Evolutionary conservation across 2,113 vertebrate species (phyloP), one percentile per base, ranked within the genome.

Genomic region (Epinephelus cyanopodus): DNA sequence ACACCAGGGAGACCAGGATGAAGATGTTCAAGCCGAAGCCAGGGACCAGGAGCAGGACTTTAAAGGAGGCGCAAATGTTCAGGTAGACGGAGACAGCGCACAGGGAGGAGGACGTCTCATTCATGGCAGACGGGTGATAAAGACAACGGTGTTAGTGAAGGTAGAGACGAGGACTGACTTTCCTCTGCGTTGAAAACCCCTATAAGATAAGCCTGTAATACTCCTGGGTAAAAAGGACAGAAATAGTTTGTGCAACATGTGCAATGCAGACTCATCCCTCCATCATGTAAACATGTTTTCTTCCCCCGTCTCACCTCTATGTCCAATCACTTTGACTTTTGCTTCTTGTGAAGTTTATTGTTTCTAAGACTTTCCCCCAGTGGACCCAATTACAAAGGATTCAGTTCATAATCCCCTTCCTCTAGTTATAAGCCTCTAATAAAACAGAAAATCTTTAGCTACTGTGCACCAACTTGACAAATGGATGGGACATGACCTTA

Each of bases 331-430:
- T 80, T 88, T 86, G 65, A 84, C 73, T 88, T 85, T 42, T 73
- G 52, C 70, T 62, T 85, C 89, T 54, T 82, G 79, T 65, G 25
- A 90, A 84, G 86, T 85, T 78, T 70, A 81, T 74, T 85, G 75
- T 79, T 86, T 69, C 76, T 85, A 85, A 91, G 85, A 87, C 87
- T 79, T 74, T 88, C 72, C 70, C 93, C 94, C 94, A 88, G 80
- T 82, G 93, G 94, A 90, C 78, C 90, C 87, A 93, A 94, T 95
- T 94, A 95, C 78, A 85, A 77, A 73, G 89, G 91, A 91, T 93
- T 89, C 84, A 48, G 70, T 77, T 86, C 79, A 88, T 94, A 94
- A 94, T 94, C 90, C 87, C 64, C 62, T 84, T 91, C 83, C 83
- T 84, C 64, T 39, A 42, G 60, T 89, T 88, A 81, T 93, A 93